Base-by-base conservation (phyloP, 1,140 invertebrate genomes). In the Plectrocnemia conspersa region DNA sequence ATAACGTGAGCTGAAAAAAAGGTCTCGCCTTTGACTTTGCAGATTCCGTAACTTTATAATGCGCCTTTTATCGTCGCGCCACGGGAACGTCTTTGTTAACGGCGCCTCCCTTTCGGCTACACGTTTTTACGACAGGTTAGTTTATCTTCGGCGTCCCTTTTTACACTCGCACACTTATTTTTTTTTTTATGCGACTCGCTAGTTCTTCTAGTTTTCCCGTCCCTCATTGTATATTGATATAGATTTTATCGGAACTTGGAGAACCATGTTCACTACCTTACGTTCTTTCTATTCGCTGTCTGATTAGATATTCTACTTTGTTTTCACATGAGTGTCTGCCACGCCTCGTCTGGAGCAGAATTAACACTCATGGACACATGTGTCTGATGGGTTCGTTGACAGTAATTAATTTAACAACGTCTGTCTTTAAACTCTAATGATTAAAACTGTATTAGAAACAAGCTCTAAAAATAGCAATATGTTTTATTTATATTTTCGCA, bases 71-170 rank as follows among this genome's bases (percentile, higher is more conserved):
- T 45, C 18, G n/a, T n/a, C n/a, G n/a, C n/a, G n/a, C n/a, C 42
- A n/a, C 7, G 42, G 18, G 10, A 45, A 45, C 42, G 42, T 45
- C 42, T 45, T 45, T 45, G 42, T 45, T 45, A 45, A 45, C 42
- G 42, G 42, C n/a, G n/a, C 38, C 42, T 7, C 22, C 22, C 42
- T 45, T 23, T 45, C 18, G 18, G 42, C 42, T 45, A 45, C 42
- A 45, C 22, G 42, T 45, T 45, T 45, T 45, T 45, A 45, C 42
- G 42, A 45, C 42, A 23, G 42, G 22, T 23, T 23, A 45, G 42
- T 45, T 45, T 45, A 23, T 16, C 18, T 23, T 16, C 21, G 16
- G 13, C 42, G 42, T n/a, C n/a, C n/a, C n/a, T 33, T 13, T n/a
- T 13, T 33, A 33, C n/a, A 15, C n/a, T 13, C 16, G 32, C 32